Base-by-base conservation (phyloP, 2,113 vertebrate genomes). In the Nestor notabilis region DNA sequence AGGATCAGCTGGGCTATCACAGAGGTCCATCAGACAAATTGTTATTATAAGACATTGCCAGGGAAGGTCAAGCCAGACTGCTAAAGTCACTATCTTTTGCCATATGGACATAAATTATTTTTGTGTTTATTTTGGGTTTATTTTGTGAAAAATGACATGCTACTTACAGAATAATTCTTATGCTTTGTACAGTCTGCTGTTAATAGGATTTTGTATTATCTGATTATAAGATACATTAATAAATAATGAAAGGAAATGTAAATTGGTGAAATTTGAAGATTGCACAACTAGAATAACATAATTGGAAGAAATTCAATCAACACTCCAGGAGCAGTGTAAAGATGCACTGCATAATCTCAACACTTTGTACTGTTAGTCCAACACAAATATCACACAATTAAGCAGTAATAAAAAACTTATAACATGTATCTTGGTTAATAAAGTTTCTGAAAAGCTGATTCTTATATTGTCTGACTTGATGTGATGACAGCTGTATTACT, bases 171-270 rank as follows among this genome's bases (percentile, higher is more conserved):
- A 60, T 23, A 83, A 78, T 8, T n/a, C 37, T 39, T 33, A 33
- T 2, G 6, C 28, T 17, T 46, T 74, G 50, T 58, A 63, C 2
- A 74, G 31, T 58, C 71, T 86, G 12, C 17, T 8, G 0, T 39
- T 83, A 66, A 71, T 11, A 43, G 39, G 35, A 49, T 94, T 95
- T 94, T 79, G 46, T 31, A 93, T 65, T 80, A 93, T 33, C 35
- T 82, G 28, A 93, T 88, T 85, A 46, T 52, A 64, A 79, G 75
- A 39, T 87, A 71, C 10, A 4, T 50, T 90, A 66, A 83, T 78
- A 92, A 93, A 92, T 50, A 95, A 83, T 83, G 72, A 90, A 50
- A 89, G 60, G 85, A 92, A 94, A 63, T 3, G 7, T 71, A 88
- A 70, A 75, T 17, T 16, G 61, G 20, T 52, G 23, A 75, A 89